A percentile compares a stretch with the other conserved stretches of the same genome.
Evolutionary conservation across 1,140 invertebrate species (phyloP).

Genomic region (Antheraea pernyi): DNA sequence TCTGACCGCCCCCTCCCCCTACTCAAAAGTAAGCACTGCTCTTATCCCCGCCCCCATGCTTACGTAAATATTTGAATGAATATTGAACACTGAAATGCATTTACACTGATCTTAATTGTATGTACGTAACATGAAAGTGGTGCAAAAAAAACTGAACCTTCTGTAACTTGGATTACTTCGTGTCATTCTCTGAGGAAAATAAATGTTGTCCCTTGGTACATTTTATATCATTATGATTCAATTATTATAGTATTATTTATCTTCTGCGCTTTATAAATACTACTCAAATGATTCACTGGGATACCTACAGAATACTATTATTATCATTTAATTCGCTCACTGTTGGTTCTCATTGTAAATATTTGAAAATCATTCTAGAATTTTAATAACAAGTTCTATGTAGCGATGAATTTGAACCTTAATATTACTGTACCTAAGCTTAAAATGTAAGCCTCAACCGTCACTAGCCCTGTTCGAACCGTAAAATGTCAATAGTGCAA

Average conservation of each 20-base stretch:
- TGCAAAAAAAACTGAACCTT: too few species aligned
- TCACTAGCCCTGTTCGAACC: conserved; percentile 22
- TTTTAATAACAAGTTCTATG: not conserved
- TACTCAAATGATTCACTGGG: not conserved
- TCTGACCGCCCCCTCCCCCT: too few species aligned
- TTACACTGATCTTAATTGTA: too few species aligned
- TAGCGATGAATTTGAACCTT: not conserved
- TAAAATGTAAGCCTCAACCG: not conserved
- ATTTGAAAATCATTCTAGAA: conserved; percentile 13
- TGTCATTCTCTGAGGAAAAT: too few species aligned
- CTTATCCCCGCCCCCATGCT: too few species aligned
- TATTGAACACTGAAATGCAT: too few species aligned
- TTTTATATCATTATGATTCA: not conserved
- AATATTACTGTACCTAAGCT: not conserved
- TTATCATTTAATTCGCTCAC: conserved; percentile 25
- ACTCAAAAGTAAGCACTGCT: too few species aligned
- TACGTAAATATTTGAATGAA: too few species aligned
- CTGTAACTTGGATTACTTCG: too few species aligned
- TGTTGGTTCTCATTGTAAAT: conserved; percentile 16
- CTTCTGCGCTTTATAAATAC: not conserved
- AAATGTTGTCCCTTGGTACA: too few species aligned
- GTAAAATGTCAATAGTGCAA: conserved; percentile 41
- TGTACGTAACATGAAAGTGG: too few species aligned
- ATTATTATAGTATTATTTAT: not conserved
- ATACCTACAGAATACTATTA: not conserved